Evolutionary conservation across 1,140 invertebrate species (phyloP).

Genomic region (Drosophila bifasciata): DNA sequence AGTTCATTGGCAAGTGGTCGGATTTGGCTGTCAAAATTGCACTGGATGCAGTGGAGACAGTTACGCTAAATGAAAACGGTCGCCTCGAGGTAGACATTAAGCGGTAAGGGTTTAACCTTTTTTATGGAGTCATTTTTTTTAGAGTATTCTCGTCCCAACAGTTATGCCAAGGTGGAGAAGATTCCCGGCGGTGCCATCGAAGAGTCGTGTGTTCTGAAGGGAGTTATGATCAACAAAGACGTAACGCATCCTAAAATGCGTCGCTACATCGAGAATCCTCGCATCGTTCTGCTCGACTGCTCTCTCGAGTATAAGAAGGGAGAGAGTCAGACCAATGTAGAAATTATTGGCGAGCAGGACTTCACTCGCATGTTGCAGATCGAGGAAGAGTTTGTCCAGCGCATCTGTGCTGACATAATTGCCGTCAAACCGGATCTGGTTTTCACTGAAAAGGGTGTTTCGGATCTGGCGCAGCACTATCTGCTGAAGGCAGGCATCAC

Average conservation of each 20-base stretch:
- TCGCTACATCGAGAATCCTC: slow-evolving; percentile 96
- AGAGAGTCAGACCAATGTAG: slow-evolving; percentile 99
- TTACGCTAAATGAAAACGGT: slow-evolving; percentile 94
- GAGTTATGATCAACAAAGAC: slow-evolving; percentile 99
- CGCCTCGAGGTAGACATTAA: slow-evolving; percentile 99
- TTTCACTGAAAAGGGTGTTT: slow-evolving; percentile 99
- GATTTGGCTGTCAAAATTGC: slow-evolving; percentile 98
- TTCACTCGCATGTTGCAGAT: slow-evolving; percentile 96
- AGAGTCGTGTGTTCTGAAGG: slow-evolving; percentile 96
- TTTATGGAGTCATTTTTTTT: background rate
- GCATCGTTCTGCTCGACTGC: slow-evolving; percentile 98
- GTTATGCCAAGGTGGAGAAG: slow-evolving; percentile 98
- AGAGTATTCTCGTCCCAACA: slow-evolving; percentile 35
- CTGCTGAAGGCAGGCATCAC: slow-evolving; percentile 96
- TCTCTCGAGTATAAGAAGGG: slow-evolving; percentile 99
- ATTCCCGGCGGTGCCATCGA: slow-evolving; percentile 98
- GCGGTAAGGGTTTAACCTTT: slow-evolving; percentile 84
- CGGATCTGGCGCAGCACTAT: slow-evolving; percentile 95
- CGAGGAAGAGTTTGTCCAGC: slow-evolving; percentile 97
- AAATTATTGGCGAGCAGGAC: slow-evolving; percentile 97
- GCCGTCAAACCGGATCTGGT: slow-evolving; percentile 97
- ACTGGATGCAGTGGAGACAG: slow-evolving; percentile 96
- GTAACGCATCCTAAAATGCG: slow-evolving; percentile 99
- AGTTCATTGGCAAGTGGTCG: slow-evolving; percentile 97
- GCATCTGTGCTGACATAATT: slow-evolving; percentile 97